Evolutionary conservation across 2,888 invertebrate species (phyloP).

Genomic region (Azorinus chamasolen): DNA sequence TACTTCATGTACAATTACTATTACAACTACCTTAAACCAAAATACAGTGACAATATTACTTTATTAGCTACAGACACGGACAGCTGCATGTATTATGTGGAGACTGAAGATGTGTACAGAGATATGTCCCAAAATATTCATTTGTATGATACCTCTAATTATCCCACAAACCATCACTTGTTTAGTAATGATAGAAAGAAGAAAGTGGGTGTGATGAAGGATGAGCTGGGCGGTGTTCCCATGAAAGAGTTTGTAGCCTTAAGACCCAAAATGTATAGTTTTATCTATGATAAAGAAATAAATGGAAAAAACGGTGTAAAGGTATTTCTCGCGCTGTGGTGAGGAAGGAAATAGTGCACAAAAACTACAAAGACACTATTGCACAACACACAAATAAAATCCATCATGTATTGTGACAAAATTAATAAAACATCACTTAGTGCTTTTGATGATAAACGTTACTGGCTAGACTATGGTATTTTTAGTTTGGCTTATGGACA

Average conservation of each 20-base stretch:
- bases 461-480: background rate
- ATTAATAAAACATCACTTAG: background rate
- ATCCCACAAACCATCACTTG: slow-evolving; percentile 50
- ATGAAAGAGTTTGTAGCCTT: too few species aligned
- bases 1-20: slow-evolving; percentile 83
- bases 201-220: too few species aligned
- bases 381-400: slow-evolving; percentile 30
- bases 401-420: slow-evolving; percentile 19
- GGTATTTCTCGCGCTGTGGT: slow-evolving; percentile 38
- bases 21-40: slow-evolving; percentile 70
- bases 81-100: slow-evolving; percentile 25
- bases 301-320: slow-evolving; percentile 69
- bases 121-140: slow-evolving; percentile 33
- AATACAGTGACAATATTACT: slow-evolving; percentile 18
- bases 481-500: background rate
- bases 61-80: slow-evolving; percentile 53
- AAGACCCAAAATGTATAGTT: too few species aligned
- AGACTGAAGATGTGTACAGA: slow-evolving; percentile 47
- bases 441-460: background rate
- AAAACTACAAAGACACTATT: slow-evolving; percentile 46
- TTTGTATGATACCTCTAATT: slow-evolving; percentile 71
- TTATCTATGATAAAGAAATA: slow-evolving; percentile 60
- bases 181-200: too few species aligned
- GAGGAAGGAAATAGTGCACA: slow-evolving; percentile 44
- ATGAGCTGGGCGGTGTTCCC: too few species aligned